A percentile compares a stretch with the other conserved stretches of the same genome.
These are phyloP conservation scores for Riptortus pedestris DNA, from an alignment of 1,140 invertebrate genomes.

Conservation along the genomic window DNA sequence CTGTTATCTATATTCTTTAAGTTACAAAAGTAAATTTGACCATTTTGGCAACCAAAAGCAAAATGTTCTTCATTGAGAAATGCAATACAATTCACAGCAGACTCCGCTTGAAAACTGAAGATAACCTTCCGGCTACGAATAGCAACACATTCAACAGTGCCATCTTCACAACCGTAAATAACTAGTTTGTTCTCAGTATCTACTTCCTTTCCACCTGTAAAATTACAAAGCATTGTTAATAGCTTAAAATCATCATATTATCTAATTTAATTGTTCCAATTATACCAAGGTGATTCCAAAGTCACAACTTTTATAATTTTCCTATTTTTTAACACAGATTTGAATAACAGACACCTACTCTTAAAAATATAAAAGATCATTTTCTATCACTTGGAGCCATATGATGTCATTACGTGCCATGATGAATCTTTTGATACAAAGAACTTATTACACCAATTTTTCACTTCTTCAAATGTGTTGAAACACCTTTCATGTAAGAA, in stretches of 20 bases:
- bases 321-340: too few relatives aligned
- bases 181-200: conserved; percentile 53
- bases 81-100: conserved; percentile 44
- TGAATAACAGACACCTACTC: too few relatives aligned
- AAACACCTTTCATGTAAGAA: too few relatives aligned
- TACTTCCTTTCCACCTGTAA: conserved; percentile 46
- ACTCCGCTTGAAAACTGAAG: conserved; percentile 37
- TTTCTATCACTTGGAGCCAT: too few relatives aligned
- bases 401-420: too few relatives aligned
- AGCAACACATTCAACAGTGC: conserved; percentile 44
- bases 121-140: conserved; percentile 44
- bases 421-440: too few relatives aligned
- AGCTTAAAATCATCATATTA: conserved; percentile 5
- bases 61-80: conserved; percentile 37
- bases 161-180: conserved; percentile 52
- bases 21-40: conserved; percentile 41
- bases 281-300: too few relatives aligned
- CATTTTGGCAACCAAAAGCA: conserved; percentile 42
- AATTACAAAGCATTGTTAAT: background rate
- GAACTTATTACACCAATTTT: too few relatives aligned
- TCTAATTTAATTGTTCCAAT: conserved; percentile 11
- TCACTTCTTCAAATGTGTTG: too few relatives aligned
- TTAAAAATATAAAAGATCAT: too few relatives aligned
- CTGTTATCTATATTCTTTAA: conserved; percentile 33
- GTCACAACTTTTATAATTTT: too few relatives aligned